phyloP scores from a whole-genome alignment of 2,888 invertebrate genomes.

The Archaeoteleia sp. region DNA sequence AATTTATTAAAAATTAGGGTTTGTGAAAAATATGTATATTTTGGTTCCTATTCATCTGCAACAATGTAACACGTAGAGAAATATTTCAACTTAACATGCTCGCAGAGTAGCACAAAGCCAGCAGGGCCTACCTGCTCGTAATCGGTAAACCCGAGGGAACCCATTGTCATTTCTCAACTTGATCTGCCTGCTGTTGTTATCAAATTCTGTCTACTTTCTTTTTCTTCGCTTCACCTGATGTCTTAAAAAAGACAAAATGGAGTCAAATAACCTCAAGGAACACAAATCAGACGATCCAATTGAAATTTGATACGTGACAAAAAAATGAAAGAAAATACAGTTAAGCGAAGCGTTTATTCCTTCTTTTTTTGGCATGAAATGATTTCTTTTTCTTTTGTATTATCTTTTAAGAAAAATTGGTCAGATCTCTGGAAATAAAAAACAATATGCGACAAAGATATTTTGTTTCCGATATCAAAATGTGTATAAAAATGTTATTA shows the following conservation, averaged over 20 bases:
- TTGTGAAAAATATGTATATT: slow-evolving; percentile 3
- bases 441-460: too few relatives aligned
- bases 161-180: slow-evolving; percentile 53
- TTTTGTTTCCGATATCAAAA: slow-evolving; percentile 18
- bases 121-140: slow-evolving; percentile 53
- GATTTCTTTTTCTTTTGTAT: slow-evolving; percentile 40
- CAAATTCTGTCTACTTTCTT: slow-evolving; percentile 54
- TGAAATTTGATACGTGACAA: slow-evolving; percentile 41
- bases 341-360: slow-evolving; percentile 47
- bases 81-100: slow-evolving; percentile 44
- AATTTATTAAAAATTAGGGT: too few relatives aligned
- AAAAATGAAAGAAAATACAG: slow-evolving; percentile 34
- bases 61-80: slow-evolving; percentile 35
- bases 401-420: slow-evolving; percentile 32
- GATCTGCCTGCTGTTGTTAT: slow-evolving; percentile 61
- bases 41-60: slow-evolving; percentile 12
- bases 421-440: slow-evolving; percentile 32
- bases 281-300: slow-evolving; percentile 47
- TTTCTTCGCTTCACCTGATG: slow-evolving; percentile 37
- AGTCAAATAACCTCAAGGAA: slow-evolving; percentile 49
- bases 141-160: slow-evolving; percentile 50
- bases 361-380: slow-evolving; percentile 37
- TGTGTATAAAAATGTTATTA: slow-evolving; percentile 10
- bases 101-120: slow-evolving; percentile 33
- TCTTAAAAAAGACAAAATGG: slow-evolving; percentile 29